phyloP scores from a whole-genome alignment of 1,140 invertebrate species.

The Ridgeia piscesae region DNA sequence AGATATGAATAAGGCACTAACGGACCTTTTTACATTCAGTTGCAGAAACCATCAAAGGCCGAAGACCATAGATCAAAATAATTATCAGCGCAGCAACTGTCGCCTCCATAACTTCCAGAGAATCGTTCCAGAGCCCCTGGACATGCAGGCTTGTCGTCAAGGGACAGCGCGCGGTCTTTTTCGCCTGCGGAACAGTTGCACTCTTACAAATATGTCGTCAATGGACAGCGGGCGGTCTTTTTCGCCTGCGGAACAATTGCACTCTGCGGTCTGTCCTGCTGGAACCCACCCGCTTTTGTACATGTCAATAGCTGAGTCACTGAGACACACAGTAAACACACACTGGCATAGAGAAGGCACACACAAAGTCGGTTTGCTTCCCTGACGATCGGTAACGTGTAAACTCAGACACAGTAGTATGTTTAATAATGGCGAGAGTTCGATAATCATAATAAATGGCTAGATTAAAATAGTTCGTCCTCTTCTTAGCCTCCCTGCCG shows the following conservation, averaged over 20 bases:
- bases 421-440: neutral
- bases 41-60: neutral
- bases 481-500: neutral
- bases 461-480: neutral
- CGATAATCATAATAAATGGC: neutral
- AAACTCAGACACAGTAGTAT: neutral
- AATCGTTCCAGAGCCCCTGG: neutral
- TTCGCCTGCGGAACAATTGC: neutral
- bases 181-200: neutral
- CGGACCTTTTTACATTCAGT: neutral
- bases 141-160: neutral
- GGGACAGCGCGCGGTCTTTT: neutral
- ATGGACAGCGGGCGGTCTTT: neutral
- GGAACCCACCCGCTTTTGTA: neutral
- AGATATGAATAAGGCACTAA: neutral
- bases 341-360: neutral
- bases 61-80: neutral
- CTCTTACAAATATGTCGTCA: no score
- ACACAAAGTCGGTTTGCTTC: neutral
- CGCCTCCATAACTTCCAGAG: neutral
- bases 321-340: neutral
- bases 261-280: neutral
- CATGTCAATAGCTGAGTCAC: neutral
- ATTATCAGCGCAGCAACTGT: neutral
- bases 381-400: neutral